Conservation (phyloP, 2,888 invertebrate genomes). For the Flexamia atlantica region DNA sequence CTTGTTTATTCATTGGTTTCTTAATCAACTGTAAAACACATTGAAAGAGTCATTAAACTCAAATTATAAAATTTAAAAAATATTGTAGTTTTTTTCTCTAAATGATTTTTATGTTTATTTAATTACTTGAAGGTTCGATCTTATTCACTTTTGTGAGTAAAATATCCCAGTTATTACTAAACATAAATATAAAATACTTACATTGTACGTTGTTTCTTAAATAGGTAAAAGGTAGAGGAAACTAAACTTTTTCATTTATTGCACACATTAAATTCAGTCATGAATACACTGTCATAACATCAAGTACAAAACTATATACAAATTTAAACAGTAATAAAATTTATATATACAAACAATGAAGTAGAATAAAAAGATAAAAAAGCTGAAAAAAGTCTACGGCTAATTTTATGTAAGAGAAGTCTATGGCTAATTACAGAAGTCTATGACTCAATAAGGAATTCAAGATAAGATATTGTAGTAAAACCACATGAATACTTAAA, state of each 20-base stretch:
- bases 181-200: background rate
- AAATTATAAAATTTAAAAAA: no score
- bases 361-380: background rate
- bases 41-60: no score
- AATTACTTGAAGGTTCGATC: no score
- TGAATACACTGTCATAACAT: background rate
- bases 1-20: no score
- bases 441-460: background rate
- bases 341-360: background rate
- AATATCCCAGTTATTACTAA: no score
- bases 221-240: background rate
- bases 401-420: no score
- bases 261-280: conserved; percentile 18
- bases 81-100: no score
- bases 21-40: no score
- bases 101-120: no score
- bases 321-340: conserved; percentile 13
- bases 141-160: no score
- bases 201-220: background rate
- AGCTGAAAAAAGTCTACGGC: background rate
- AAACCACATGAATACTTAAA: background rate
- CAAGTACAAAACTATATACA: conserved; percentile 14
- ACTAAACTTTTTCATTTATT: background rate
- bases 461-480: background rate
- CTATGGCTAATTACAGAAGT: no score